Evolutionary conservation across 2,888 invertebrate species (phyloP).

Genomic region (Volucella zonaria): DNA sequence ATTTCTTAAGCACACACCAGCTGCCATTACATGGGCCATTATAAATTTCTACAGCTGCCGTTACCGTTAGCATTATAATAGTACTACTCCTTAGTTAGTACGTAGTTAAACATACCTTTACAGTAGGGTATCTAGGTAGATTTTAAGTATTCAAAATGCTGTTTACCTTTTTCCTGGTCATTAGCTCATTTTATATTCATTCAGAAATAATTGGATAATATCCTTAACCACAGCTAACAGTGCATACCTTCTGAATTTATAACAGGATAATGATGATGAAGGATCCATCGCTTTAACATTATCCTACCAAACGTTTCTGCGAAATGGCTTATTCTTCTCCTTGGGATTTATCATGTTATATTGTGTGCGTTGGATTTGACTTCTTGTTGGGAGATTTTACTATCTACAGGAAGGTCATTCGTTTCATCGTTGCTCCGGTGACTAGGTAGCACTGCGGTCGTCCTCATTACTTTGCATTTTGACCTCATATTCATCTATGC

Average conservation of each 20-base stretch:
- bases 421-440: neutral
- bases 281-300: slow-evolving; percentile 40
- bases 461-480: slow-evolving; percentile 51
- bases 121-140: too few species aligned
- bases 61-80: too few species aligned
- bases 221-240: slow-evolving; percentile 55
- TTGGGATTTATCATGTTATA: slow-evolving; percentile 32
- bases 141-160: slow-evolving; percentile 41
- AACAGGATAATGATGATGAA: slow-evolving; percentile 62
- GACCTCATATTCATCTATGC: slow-evolving; percentile 53
- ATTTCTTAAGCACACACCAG: slow-evolving; percentile 8
- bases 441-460: slow-evolving; percentile 20
- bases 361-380: slow-evolving; percentile 29
- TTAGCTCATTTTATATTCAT: slow-evolving; percentile 58
- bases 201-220: slow-evolving; percentile 66
- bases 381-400: neutral
- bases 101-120: neutral
- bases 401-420: neutral
- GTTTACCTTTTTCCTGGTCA: slow-evolving; percentile 59
- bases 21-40: neutral
- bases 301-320: slow-evolving; percentile 50
- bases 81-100: too few species aligned
- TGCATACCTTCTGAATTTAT: slow-evolving; percentile 61
- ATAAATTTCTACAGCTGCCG: slow-evolving; percentile 2
- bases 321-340: slow-evolving; percentile 18